Evolutionary conservation across 2,797 vertebrate species (phyloP), one percentile per base, ranked within the genome.

Genomic region (Pangasius sanitwongsei): DNA sequence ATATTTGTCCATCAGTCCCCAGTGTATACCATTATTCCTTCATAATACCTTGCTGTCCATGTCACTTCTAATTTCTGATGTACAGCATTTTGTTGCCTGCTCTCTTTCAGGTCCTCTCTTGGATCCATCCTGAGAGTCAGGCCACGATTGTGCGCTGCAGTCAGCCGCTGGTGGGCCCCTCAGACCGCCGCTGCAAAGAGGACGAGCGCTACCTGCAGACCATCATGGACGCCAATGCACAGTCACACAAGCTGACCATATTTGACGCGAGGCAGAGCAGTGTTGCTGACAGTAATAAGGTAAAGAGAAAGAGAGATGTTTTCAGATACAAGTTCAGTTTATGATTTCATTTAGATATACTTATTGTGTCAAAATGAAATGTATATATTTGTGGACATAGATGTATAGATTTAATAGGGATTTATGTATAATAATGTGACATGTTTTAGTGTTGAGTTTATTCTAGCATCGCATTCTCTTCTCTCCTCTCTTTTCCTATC

Each of bases 51-150:
- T 44, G 37, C 25, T 63, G 57, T 37, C 18, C 6, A 3, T 44
- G 57, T 53, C 28, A 31, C 15, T 34, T 37, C 20, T 50, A 3
- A 50, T 67, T 37, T 57, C 31, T 86, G 25, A 80, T 34, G n/a
- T 18, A 55, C 50, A 11, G 3, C 37, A 63, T 44, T 61, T 1
- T 67, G 6, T 7, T 28, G 15, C 25, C 34, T 59, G 34, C 48
- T 74, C 57, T 69, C n/a, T 63, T 59, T 20, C 90, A 99, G 98
- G 98, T 98, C 23, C 93, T 99, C 23, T 99, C 97, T 9, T 99
- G 98, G 98, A 98, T 99, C 93, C 98, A 99, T 93, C 98, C 98
- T 0, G 98, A 99, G 94, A 97, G 97, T 90, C 98, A 99, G 93
- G 98, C 98, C 57, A 97, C 98, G 0, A 97, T 99, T 55, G 96